Base-by-base conservation (phyloP, 1,140 invertebrate species). In the Theocolax elegans region DNA sequence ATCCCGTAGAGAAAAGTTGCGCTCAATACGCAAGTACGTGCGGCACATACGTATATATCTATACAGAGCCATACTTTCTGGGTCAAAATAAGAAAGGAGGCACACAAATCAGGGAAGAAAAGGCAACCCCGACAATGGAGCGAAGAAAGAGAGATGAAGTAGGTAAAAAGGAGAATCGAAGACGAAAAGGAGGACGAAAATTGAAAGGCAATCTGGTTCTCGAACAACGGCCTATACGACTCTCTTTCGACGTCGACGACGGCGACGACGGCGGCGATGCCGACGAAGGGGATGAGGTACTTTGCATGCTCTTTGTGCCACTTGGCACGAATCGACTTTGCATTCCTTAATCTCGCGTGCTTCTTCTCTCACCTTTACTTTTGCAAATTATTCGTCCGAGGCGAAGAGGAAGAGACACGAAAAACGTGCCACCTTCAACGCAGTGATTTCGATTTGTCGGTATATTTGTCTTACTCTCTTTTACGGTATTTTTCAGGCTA, bases 261-360 rank as follows among this genome's bases (percentile, higher is more conserved):
- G n/a, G n/a, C n/a, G 40, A 42, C 3, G 13, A 29, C 8, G 42
- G 27, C 3, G 3, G 19, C 7, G 44, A 51, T 12, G 35, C 15
- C 3, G 19, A 23, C 31, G 31, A 23, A n/a, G n/a, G n/a, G 3
- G 48, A 21, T 3, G 13, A 21, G n/a, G 53, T 29, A 38, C 53
- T 67, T 42, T 48, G 40, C 53, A 48, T 46, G 40, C 40, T 67
- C 51, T 67, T 46, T 67, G 19, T 25, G 40, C 64, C 64, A 48
- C 40, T 67, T 48, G 53, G 64, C 53, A 67, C 51, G 51, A 67
- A 46, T 48, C 40, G 53, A 44, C 64, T 58, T 67, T 48, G 23
- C 53, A 42, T 54, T 65, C 49, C 38, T 29, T 54, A 54, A 65
- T 65, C 63, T 53, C n/a, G n/a, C n/a, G n/a, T n/a, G n/a, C n/a